Evolutionary conservation across 2,113 vertebrate genomes (phyloP), one percentile per base, ranked within the genome.

Genomic region (Struthio camelus): DNA sequence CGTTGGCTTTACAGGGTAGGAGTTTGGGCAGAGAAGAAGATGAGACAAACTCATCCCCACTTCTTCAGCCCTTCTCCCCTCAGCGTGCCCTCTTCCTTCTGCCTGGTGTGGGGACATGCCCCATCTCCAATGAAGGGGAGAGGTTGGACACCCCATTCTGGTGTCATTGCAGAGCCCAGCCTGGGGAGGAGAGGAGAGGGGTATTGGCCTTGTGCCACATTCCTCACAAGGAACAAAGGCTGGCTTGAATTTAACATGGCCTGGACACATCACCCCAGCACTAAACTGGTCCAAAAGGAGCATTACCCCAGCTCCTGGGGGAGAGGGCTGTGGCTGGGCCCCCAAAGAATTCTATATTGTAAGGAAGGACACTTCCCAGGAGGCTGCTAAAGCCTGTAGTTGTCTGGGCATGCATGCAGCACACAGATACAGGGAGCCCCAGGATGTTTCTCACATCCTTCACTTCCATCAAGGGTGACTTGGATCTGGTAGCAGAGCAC

Each of bases 341-440:
- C 50, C 34, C 53, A 32, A 14, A 30, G 27, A 30, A 11, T 16
- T 6, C 56, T 34, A 18, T 14, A 18, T 11, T 36, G 34, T n/a
- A 25, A 4, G 3, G 23, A 20, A 64, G 51, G 71, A 36, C 59
- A 14, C 23, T 4, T 20, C n/a, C 42, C 11, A 2, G 78, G 54
- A 58, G 28, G 40, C 44, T 59, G 54, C 87, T 73, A 0, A 3
- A 4, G 34, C 32, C 75, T 48, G 25, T 3, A 46, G 17, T 19
- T 32, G 17, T 61, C 53, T 66, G 85, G 38, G 22, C 58, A 56
- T 71, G 36, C 75, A 48, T 71, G 36, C 75, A 48, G 30, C 61
- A 3, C 72, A 30, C 5, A 0, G 1, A 13, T 0, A 1, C 10
- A 69, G 24, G 54, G 59, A 42, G 32, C 7, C 51, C 11, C 9